Conservation (phyloP, 2,888 invertebrate genomes). For the Scrobipalpa atriplicella region DNA sequence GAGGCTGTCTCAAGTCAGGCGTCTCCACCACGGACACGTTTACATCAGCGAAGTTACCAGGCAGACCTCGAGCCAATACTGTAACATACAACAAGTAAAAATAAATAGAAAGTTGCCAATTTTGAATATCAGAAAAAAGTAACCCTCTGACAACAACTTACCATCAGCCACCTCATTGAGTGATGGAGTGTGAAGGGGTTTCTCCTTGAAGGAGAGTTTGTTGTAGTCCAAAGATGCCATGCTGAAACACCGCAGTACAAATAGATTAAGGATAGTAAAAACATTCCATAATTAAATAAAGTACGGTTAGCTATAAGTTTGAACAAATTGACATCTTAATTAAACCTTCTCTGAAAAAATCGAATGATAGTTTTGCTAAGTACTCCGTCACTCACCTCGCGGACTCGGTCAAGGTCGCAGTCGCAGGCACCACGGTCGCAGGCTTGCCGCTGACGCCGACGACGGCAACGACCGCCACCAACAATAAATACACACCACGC, state of each 20-base stretch:
- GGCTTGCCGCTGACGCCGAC: background rate
- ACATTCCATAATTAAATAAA: too few species aligned
- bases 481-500: conserved; percentile 1
- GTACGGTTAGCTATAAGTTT: too few species aligned
- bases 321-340: too few species aligned
- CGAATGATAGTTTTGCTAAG: background rate
- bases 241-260: background rate
- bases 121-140: too few species aligned
- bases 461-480: background rate
- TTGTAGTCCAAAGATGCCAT: conserved; percentile 68
- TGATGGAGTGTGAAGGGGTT: conserved; percentile 82
- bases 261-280: background rate
- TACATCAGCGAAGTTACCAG: conserved; percentile 87
- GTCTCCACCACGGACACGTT: conserved; percentile 90
- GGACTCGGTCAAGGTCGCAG: conserved; percentile 10
- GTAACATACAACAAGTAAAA: conserved; percentile 38
- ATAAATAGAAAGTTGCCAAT: background rate
- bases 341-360: too few species aligned
- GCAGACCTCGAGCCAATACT: conserved; percentile 88
- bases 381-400: background rate
- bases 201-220: conserved; percentile 76
- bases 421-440: conserved; percentile 18
- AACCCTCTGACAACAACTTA: conserved; percentile 53
- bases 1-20: conserved; percentile 91
- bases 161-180: conserved; percentile 86